Evolutionary conservation across 23 tunicate genomes (phyloP), one percentile per base, ranked within the genome.

Genomic region (Botrylloides violaceus): DNA sequence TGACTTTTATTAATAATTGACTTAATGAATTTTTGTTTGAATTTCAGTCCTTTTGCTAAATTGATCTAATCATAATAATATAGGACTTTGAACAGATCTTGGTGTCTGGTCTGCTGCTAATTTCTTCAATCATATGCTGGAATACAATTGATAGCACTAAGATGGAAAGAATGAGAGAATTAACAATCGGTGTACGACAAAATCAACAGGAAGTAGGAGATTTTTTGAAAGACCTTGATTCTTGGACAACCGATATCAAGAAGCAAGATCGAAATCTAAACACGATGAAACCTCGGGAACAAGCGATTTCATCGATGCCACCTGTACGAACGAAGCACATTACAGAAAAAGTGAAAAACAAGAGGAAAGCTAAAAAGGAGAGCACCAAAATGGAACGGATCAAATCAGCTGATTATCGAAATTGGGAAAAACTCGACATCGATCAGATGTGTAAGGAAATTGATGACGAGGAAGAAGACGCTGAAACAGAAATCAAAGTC

Each of bases 351-450:
- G 60, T 70, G 2, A 68, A 60, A 66, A 22, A 26, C 24, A 64
- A 65, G 30, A 58, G 70, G 2, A 64, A 49, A 38, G 4, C 27
- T 28, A 74, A 78, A 31, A 49, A 60, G 3, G 21, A 39, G 19
- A 58, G 20, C 6, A 3, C 34, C 27, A 88, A 88, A 57, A 70
- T 72, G 27, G 81, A 90, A 55, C 65, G 84, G 60, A 60, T 90
- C 20, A 83, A 68, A 66, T 83, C 90, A 0, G 73, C 71, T 31
- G 97, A 90, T 59, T 90, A 77, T 47, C 78, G 73, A 75, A 70
- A 81, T 9, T 90, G 97, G 97, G 97, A 90, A 21, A 83, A 83
- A 34, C 77, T 90, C 0, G 82, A 90, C 83, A 80, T 83, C 35
- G 94, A 71, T 62, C 50, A 75, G 83, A 83, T 90, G 90, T 18